A percentile compares a stretch with the other conserved stretches of the same genome.
phyloP scores from a whole-genome alignment of 30 jellyfish, hydroid and myxozoan genomes.

The Chrysaora quinquecirrha region DNA sequence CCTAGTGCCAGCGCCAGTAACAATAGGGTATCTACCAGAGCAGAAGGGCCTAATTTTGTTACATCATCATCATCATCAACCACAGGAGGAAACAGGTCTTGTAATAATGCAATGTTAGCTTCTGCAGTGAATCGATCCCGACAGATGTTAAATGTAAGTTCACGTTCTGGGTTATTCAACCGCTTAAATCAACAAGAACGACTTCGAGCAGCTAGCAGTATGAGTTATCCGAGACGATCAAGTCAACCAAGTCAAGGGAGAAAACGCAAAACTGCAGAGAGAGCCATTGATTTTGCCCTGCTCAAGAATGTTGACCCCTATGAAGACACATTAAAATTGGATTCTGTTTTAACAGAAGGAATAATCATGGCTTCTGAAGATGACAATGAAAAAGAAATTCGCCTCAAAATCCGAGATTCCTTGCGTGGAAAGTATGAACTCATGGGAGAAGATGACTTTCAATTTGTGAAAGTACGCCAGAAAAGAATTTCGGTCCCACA shows the following conservation, averaged over 20 bases:
- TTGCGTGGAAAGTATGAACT: slow-evolving; percentile 19
- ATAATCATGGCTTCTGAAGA: slow-evolving; percentile 3
- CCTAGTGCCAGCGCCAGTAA: too few species aligned
- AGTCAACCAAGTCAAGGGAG: not conserved
- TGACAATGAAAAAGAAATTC: slow-evolving; percentile 22
- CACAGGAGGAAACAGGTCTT: not conserved
- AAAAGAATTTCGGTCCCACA: slow-evolving; percentile 26
- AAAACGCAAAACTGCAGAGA: not conserved
- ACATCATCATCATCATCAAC: not conserved
- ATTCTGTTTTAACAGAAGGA: slow-evolving; percentile 22
- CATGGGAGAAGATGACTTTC: slow-evolving; percentile 48
- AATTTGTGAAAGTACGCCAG: slow-evolving; percentile 39
- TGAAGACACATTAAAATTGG: slow-evolving; percentile 19
- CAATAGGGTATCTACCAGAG: too few species aligned
- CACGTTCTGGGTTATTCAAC: slow-evolving; percentile 23
- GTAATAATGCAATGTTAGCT: not conserved
- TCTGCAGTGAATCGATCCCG: slow-evolving; percentile 16
- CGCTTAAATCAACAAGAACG: slow-evolving; percentile 7
- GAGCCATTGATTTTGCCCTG: not conserved
- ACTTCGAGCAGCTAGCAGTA: not conserved
- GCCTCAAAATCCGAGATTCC: slow-evolving; percentile 24
- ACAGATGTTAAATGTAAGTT: slow-evolving; percentile 21
- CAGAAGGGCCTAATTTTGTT: not conserved
- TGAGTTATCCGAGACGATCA: not conserved
- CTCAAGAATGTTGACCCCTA: too few species aligned